Evolutionary conservation across 2,113 vertebrate genomes (phyloP).

Genomic region (Atherinomorus stipes): DNA sequence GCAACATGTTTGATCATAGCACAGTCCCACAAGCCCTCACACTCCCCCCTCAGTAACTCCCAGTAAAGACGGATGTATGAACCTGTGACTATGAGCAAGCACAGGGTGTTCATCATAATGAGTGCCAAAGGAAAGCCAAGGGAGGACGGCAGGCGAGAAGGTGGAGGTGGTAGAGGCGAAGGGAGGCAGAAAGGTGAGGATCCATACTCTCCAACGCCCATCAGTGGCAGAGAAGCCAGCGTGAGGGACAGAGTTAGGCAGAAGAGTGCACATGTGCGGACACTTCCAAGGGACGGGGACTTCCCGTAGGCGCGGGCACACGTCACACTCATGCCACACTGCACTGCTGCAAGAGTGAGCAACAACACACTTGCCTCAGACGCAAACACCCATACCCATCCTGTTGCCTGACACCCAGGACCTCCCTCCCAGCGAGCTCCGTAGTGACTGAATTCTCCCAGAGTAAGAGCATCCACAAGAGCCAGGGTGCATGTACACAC

Average conservation of each 20-base stretch:
- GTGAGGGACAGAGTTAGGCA: constrained; percentile 87
- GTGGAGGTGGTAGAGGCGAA: constrained; percentile 84
- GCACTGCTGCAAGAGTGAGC: constrained; percentile 89
- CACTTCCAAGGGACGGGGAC: constrained; percentile 81
- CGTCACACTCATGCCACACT: constrained; percentile 89
- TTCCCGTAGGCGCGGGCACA: constrained; percentile 86
- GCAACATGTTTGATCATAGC: constrained; percentile 94
- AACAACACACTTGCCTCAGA: constrained; percentile 91
- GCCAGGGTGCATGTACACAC: constrained; percentile 89
- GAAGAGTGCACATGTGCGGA: constrained; percentile 84
- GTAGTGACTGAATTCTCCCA: constrained; percentile 87
- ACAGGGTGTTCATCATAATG: constrained; percentile 90
- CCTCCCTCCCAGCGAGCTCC: constrained; percentile 92
- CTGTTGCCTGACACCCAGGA: constrained; percentile 87
- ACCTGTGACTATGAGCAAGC: constrained; percentile 89
- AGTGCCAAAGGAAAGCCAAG: constrained; percentile 84
- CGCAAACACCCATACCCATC: constrained; percentile 92
- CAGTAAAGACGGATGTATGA: constrained; percentile 95
- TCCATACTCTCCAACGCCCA: constrained; percentile 90
- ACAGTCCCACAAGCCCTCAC: constrained; percentile 91
- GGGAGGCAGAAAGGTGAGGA: constrained; percentile 94
- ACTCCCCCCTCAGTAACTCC: constrained; percentile 88
- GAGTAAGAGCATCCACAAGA: constrained; percentile 88
- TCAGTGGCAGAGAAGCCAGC: constrained; percentile 86
- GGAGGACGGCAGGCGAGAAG: constrained; percentile 84